Base-by-base conservation (phyloP, 2,888 invertebrate genomes). In the Sinotaia quadrata region DNA sequence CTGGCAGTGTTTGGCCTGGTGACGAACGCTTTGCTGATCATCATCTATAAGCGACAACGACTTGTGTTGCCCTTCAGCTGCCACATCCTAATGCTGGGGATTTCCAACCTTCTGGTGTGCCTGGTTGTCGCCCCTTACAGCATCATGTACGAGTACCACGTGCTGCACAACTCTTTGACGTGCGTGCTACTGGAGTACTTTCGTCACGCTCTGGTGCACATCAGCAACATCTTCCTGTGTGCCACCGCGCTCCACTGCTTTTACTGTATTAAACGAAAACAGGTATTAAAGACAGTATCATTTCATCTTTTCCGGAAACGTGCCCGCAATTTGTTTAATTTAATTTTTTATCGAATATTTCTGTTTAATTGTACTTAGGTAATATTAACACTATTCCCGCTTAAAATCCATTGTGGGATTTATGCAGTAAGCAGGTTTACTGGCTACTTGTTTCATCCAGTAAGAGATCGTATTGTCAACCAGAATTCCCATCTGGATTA, bases 121-220 rank as follows among this genome's bases (percentile, higher is more conserved):
- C 12, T 24, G 12, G 18, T 54, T 5, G 54, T 54, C 1, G 54
- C 31, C 10, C 54, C 54, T 18, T 54, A 54, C 54, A 54, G 27
- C 54, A 8, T 54, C 18, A 31, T 31, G 27, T 54, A 54, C 54
- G 54, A 54, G 27, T 27, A 54, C 54, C 54, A 54, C 29, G 18
- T 27, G 21, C 27, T 54, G 18, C 24, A 24, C 27, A n/a, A 2
- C 31, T 29, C 2, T 31, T 8, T 27, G 27, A 29, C 31, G 27
- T 54, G 54, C 54, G 29, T 27, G 27, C 8, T 1, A 24, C 29
- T 54, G 27, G 54, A 54, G 54, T 54, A 24, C 31, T 1, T 54
- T 15, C 54, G 54, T 31, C 54, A 54, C 54, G 29, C 33, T 7
- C 54, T 54, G 27, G 54, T 54, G 27, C 24, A 29, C 54, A 18